These are phyloP conservation scores for Drosophila pegasa DNA, from an alignment of 2,888 invertebrate species.

Conservation along the genomic window DNA sequence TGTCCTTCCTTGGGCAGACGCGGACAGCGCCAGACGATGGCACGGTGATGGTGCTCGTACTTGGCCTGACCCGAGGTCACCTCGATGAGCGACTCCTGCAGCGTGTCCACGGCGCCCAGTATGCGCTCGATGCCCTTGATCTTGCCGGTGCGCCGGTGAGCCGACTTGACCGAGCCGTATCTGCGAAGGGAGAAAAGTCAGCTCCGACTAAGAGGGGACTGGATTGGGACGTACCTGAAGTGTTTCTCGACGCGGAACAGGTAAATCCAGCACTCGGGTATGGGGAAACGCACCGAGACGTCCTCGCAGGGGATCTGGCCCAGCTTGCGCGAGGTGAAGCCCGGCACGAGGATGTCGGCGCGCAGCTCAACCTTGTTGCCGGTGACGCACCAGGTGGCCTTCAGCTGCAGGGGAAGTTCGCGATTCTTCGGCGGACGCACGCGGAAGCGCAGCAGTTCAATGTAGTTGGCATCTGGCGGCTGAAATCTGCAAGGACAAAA, in stretches of 20 bases:
- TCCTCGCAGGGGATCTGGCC: slow-evolving; percentile 99
- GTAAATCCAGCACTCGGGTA: slow-evolving; percentile 99
- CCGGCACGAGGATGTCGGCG: slow-evolving; percentile 98
- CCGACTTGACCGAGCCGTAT: slow-evolving; percentile 98
- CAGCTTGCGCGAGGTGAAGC: slow-evolving; percentile 97
- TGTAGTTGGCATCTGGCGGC: slow-evolving; percentile 98
- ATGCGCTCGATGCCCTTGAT: slow-evolving; percentile 97
- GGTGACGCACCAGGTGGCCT: slow-evolving; percentile 94
- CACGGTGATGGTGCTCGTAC: slow-evolving; percentile 98
- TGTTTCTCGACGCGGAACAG: slow-evolving; percentile 99
- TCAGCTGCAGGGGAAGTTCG: slow-evolving; percentile 97
- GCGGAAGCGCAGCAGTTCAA: slow-evolving; percentile 97
- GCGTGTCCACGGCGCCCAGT: slow-evolving; percentile 94
- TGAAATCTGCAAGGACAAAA: slow-evolving; percentile 89
- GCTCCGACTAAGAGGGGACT: no score
- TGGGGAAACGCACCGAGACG: slow-evolving; percentile 97
- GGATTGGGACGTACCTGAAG: slow-evolving; percentile 86
- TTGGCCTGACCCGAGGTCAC: slow-evolving; percentile 98
- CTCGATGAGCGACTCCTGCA: slow-evolving; percentile 96
- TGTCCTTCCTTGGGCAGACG: slow-evolving; percentile 99
- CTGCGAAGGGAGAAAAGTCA: slow-evolving; percentile 83
- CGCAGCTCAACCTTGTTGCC: slow-evolving; percentile 97
- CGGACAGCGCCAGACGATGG: slow-evolving; percentile 99
- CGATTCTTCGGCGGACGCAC: slow-evolving; percentile 97
- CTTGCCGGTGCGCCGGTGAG: slow-evolving; percentile 94